These are phyloP conservation scores for Hydrotaea cyrtoneurina DNA, from an alignment of 2,888 invertebrate species.

Conservation along the genomic window DNA sequence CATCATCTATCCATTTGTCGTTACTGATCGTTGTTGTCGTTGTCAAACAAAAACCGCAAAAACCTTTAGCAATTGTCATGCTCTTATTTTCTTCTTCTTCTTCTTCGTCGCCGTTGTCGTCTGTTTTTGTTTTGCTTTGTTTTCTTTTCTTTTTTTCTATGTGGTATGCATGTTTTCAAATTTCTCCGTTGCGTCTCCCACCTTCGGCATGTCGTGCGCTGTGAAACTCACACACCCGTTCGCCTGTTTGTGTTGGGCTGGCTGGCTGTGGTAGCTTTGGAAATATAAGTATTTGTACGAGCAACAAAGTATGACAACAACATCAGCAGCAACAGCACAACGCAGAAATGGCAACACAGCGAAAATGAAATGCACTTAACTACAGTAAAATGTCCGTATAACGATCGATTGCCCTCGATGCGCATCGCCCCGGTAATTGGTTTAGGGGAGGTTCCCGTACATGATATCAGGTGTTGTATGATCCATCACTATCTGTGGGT, in stretches of 20 bases:
- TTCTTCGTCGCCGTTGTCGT: not conserved
- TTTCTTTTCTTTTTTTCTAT: slow-evolving; percentile 16
- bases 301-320: slow-evolving; percentile 37
- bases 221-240: not conserved
- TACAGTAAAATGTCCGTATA: slow-evolving; percentile 24
- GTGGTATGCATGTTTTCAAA: slow-evolving; percentile 34
- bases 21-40: slow-evolving; percentile 44
- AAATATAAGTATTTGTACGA: slow-evolving; percentile 31
- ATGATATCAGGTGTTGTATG: too few relatives aligned
- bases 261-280: slow-evolving; percentile 33
- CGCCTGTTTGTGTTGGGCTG: not conserved
- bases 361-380: slow-evolving; percentile 34
- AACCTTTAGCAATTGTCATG: slow-evolving; percentile 55
- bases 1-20: slow-evolving; percentile 44
- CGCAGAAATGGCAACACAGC: slow-evolving; percentile 26
- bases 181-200: slow-evolving; percentile 39
- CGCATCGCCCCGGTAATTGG: too few relatives aligned
- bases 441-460: too few relatives aligned
- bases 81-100: slow-evolving; percentile 52
- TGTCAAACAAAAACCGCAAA: slow-evolving; percentile 54
- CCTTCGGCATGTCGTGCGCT: not conserved
- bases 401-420: not conserved
- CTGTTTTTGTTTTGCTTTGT: slow-evolving; percentile 16
- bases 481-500: too few relatives aligned
- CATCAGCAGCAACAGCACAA: slow-evolving; percentile 23